Conservation (phyloP, 2,797 vertebrate genomes). For the Cynopterus sphinx region DNA sequence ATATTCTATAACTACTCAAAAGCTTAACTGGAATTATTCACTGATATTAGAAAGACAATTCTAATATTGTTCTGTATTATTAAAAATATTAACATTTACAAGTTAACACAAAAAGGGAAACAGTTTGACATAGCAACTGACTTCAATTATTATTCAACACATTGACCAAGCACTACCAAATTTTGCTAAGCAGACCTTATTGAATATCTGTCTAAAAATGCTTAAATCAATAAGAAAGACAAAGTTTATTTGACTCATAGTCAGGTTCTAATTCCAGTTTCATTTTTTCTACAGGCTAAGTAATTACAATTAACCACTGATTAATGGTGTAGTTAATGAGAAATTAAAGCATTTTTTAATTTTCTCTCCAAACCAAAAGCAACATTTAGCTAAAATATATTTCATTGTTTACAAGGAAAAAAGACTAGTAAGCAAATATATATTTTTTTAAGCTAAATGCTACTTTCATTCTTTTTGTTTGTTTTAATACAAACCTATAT, state of each 20-base stretch:
- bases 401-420: conserved; percentile 56
- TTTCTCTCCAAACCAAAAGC: conserved; percentile 69
- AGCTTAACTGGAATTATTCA: neutral
- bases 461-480: neutral
- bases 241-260: conserved; percentile 86
- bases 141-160: conserved; percentile 81
- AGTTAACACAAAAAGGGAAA: conserved; percentile 62
- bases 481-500: conserved; percentile 36
- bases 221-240: conserved; percentile 84
- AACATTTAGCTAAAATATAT: conserved; percentile 57
- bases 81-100: conserved; percentile 75
- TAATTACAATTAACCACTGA: conserved; percentile 85
- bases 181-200: conserved; percentile 81
- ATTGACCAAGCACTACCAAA: conserved; percentile 72
- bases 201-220: conserved; percentile 86
- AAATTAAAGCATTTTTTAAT: conserved; percentile 78
- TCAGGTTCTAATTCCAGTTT: conserved; percentile 84
- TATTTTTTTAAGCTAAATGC: neutral
- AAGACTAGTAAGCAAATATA: neutral
- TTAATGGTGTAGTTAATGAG: conserved; percentile 83
- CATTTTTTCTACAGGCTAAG: conserved; percentile 84
- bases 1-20: neutral
- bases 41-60: conserved; percentile 68
- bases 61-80: conserved; percentile 57
- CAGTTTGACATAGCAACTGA: conserved; percentile 44